Conservation (phyloP, 2,888 invertebrate genomes). For the Asteroscopus sphinx region DNA sequence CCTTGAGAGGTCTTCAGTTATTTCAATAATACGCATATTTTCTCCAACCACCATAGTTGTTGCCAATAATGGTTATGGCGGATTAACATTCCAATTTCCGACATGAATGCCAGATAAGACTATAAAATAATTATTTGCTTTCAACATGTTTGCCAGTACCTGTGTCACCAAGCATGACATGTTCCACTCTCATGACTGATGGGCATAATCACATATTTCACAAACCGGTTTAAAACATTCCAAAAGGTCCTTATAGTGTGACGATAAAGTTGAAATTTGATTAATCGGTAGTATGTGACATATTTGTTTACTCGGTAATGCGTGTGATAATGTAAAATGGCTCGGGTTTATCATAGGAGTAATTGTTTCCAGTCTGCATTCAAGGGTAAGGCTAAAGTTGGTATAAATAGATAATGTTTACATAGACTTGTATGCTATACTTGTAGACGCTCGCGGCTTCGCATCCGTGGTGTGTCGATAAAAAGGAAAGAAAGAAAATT, state of each 20-base stretch:
- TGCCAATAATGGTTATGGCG: background rate
- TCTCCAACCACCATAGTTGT: too few relatives aligned
- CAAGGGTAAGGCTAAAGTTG: conserved; percentile 38
- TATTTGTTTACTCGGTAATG: conserved; percentile 39
- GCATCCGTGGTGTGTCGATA: too few relatives aligned
- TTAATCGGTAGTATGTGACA: conserved; percentile 1
- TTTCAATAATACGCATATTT: too few relatives aligned
- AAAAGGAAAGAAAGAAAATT: too few relatives aligned
- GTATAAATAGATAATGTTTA: conserved; percentile 33
- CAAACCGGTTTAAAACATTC: conserved; percentile 11
- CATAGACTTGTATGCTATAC: conserved; percentile 7
- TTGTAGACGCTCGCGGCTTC: too few relatives aligned
- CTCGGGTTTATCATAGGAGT: conserved; percentile 48
- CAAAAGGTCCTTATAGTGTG: conserved; percentile 14
- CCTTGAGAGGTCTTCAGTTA: too few relatives aligned
- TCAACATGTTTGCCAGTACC: conserved; percentile 37
- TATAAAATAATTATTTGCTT: conserved; percentile 39
- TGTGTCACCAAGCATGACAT: conserved; percentile 50
- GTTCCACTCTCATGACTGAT: conserved; percentile 43
- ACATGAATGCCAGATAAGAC: conserved; percentile 26
- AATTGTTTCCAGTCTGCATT: conserved; percentile 44
- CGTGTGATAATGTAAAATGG: conserved; percentile 46
- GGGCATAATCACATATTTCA: conserved; percentile 35
- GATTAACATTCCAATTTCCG: conserved; percentile 21
- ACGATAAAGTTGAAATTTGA: conserved; percentile 43